Evolutionary conservation across 2,113 vertebrate genomes (phyloP).

Genomic region (Cyprinodon brontotheroides): DNA sequence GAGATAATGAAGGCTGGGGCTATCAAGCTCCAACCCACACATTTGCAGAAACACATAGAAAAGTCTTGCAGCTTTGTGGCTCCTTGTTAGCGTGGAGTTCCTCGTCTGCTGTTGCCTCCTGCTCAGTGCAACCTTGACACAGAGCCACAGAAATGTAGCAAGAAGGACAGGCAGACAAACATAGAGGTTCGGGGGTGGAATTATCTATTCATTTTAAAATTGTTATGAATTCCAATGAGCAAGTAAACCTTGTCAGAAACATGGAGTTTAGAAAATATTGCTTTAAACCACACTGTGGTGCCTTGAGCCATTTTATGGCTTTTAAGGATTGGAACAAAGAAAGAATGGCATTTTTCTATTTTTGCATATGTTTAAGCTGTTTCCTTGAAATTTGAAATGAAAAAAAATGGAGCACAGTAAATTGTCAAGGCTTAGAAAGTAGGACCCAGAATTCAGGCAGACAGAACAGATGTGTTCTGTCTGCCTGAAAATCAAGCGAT

Average conservation of each 20-base stretch:
- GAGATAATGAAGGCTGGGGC: constrained; percentile 40
- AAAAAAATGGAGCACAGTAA: neutral
- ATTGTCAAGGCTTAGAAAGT: neutral
- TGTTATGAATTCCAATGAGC: constrained; percentile 58
- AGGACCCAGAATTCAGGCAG: too few relatives aligned
- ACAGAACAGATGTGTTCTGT: too few relatives aligned
- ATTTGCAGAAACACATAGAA: neutral
- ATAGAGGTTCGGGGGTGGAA: constrained; percentile 19
- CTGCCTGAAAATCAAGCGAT: too few relatives aligned
- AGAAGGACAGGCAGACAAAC: constrained; percentile 4
- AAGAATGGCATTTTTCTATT: neutral
- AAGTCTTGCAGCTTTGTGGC: constrained; percentile 15
- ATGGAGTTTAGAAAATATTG: constrained; percentile 40
- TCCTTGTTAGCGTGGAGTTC: constrained; percentile 22
- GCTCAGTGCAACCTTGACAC: constrained; percentile 22
- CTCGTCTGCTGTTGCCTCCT: constrained; percentile 3
- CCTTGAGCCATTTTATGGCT: neutral
- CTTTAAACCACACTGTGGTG: constrained; percentile 19
- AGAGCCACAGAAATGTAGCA: constrained; percentile 8
- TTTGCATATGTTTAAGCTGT: neutral
- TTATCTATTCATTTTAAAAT: constrained; percentile 47
- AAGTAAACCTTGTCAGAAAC: constrained; percentile 32
- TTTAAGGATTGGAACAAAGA: constrained; percentile 4
- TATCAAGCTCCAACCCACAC: constrained; percentile 19
- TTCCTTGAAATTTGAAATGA: neutral